Base-by-base conservation (phyloP, 2,888 invertebrate species). In the Hipparchia semele region DNA sequence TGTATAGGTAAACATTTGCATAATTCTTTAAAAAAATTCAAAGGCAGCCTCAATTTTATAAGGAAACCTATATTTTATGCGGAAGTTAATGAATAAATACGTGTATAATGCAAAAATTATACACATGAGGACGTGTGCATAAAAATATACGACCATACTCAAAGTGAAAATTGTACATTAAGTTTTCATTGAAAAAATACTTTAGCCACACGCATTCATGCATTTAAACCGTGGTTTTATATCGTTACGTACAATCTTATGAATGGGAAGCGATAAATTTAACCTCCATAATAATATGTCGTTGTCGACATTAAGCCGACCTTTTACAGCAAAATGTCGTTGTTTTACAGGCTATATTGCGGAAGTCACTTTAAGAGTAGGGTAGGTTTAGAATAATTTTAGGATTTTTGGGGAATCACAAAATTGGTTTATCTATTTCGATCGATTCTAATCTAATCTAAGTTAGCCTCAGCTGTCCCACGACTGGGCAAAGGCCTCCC, bases 181-280 rank as follows among this genome's bases (percentile, higher is more conserved):
- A 45, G 8, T 58, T 67, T 67, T 67, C 56, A 67, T 56, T 67
- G 67, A 67, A 67, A 67, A 67, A 58, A 56, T 65, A 33, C 12
- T 51, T 65, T 45, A 61, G 9, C 71, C 68, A 67, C 71, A 67
- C 69, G 56, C 70, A 71, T 70, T 65, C 5, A 33, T 67, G 54
- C 23, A 58, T 53, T 74, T 61, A 68, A 68, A 58, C 49, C 10
- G 67, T 53, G 58, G 23, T 72, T 70, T 72, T 74, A 70, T 71
- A 70, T 71, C 71, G 64, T 65, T 58, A 61, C 54, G 10, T 56
- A 60, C 64, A 69, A 69, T 74, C 71, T 74, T 71, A 58, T 74
- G 72, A 70, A 72, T 72, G 72, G 9, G 56, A 70, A 49, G 8
- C 67, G 53, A 72, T 74, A 66, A 51, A 74, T 70, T 74, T 66